phyloP scores from a whole-genome alignment of 2,888 invertebrate genomes.

The Pristionchus japonicus region DNA sequence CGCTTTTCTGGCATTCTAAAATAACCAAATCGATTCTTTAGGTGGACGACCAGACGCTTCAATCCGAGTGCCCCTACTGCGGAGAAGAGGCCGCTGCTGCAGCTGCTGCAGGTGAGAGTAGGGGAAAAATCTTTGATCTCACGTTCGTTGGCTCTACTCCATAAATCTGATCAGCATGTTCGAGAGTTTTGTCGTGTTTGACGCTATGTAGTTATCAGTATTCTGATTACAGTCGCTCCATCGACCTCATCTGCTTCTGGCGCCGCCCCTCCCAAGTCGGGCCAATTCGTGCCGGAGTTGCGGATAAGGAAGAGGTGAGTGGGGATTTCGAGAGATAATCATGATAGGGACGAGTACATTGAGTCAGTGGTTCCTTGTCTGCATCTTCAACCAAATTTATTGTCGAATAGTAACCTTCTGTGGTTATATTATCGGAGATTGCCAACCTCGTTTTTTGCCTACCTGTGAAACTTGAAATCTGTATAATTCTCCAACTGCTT shows the following conservation, averaged over 20 bases:
- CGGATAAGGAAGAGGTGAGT: slow-evolving; percentile 28
- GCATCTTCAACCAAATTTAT: too few relatives aligned
- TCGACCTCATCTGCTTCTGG: not conserved
- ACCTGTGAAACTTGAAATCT: not conserved
- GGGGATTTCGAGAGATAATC: not conserved
- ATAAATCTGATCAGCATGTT: too few relatives aligned
- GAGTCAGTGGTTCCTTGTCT: too few relatives aligned
- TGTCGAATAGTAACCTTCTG: too few relatives aligned
- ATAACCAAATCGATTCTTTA: not conserved
- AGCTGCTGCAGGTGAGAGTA: not conserved
- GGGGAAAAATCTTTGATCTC: not conserved
- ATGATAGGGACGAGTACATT: not conserved
- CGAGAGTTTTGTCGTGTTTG: too few relatives aligned
- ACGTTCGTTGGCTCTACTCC: not conserved
- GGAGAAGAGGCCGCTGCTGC: slow-evolving; percentile 17
- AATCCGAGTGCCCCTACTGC: slow-evolving; percentile 81
- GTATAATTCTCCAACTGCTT: too few relatives aligned
- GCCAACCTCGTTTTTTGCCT: not conserved
- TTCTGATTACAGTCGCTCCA: not conserved
- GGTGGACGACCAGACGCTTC: slow-evolving; percentile 83
- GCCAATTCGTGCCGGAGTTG: slow-evolving; percentile 45
- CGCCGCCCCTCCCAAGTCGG: not conserved
- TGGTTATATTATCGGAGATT: too few relatives aligned
- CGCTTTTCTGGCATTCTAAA: not conserved
- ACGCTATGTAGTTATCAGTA: not conserved